Base-by-base conservation (phyloP, 2,888 invertebrate genomes). In the Meta bourneti region DNA sequence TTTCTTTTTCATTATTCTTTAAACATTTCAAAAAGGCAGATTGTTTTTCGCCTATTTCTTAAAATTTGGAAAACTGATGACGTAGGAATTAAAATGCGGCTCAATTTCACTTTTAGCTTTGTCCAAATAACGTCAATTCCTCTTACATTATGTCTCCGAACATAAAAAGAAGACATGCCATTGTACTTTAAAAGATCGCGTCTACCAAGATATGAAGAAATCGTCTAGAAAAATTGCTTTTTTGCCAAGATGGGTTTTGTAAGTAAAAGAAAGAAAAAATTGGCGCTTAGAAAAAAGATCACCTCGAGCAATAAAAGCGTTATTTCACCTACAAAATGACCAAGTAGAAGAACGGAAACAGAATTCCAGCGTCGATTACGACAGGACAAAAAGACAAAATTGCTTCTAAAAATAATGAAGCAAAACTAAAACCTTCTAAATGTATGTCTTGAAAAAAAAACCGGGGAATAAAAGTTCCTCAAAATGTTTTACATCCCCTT, bases 251-350 rank as follows among this genome's bases (percentile, higher is more conserved):
- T 19, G n/a, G 51, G 49, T 54, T 80, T 74, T 48, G 19, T 19
- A 74, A 85, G 54, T 48, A 69, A 78, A 86, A 78, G 48, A 86
- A 77, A 78, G 69, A 7, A 19, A 49, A 52, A 71, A 19, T 52
- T 74, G 83, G 51, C 52, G 49, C 78, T 86, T 86, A 20, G 20
- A 70, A 72, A 80, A 52, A 80, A 52, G 54, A 74, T 83, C 74
- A n/a, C 61, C 80, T 70, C 19, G 11, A 81, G 81, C 74, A 88
- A 81, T 80, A 80, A 80, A 88, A 74, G 19, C 74, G 74, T 74
- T 80, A 74, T 88, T 88, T 88, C 88, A 49, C 88, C 74, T 74
- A 88, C 88, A 69, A 80, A 88, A 80, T 71, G 81, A 74, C 79
- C 87, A 52, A 87, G 72, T 72, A 87, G 54, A 79, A 77, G 69